Percentiles rank a stretch among this genome's conserved stretches.
Conservation (phyloP, 35 echinoderm and acorn worm species). For the Strongylocentrotus purpuratus region DNA sequence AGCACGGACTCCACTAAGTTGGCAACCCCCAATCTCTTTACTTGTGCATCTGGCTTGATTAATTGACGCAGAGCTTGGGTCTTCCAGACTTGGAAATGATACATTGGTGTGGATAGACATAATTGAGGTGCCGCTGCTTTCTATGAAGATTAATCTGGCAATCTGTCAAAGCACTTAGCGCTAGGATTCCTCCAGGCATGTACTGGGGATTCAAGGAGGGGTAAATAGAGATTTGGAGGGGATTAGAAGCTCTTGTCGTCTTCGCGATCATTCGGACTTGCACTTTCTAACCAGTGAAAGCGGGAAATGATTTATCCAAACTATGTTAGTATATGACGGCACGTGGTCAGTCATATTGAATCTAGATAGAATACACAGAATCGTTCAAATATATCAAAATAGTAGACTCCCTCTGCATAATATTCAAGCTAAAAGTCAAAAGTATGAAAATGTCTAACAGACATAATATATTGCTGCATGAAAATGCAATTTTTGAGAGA, state of each 20-base stretch:
- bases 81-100: background rate
- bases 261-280: background rate
- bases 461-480: too few relatives aligned
- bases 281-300: background rate
- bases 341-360: background rate
- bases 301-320: background rate
- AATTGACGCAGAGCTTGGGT: background rate
- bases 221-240: background rate
- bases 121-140: background rate
- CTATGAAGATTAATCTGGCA: background rate
- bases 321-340: background rate
- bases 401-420: too few relatives aligned
- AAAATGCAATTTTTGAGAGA: too few relatives aligned
- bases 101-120: conserved; percentile 9
- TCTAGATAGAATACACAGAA: background rate
- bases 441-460: too few relatives aligned
- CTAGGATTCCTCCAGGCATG: background rate
- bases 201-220: background rate
- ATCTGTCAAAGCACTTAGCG: background rate
- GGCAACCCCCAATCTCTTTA: background rate
- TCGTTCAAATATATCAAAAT: background rate
- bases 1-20: background rate
- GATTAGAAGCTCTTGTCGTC: background rate
- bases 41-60: conserved; percentile 10
- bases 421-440: too few relatives aligned